Evolutionary conservation across 1,140 invertebrate genomes (phyloP).

Genomic region (Helicoverpa armigera): DNA sequence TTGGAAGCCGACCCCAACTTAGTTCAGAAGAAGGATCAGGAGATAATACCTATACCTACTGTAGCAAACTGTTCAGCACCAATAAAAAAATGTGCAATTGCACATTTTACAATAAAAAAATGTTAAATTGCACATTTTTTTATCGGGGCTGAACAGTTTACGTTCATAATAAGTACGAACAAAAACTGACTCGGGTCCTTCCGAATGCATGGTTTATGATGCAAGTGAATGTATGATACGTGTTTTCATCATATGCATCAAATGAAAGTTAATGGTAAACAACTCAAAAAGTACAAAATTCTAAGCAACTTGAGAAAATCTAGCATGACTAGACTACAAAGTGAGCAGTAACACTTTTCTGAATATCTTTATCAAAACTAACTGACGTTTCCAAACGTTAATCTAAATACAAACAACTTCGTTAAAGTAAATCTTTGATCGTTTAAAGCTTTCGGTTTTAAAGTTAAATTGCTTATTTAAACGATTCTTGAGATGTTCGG

Average conservation of each 20-base stretch:
- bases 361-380: slow-evolving; percentile 23
- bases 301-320: neutral
- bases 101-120: too few relatives aligned
- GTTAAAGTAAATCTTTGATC: neutral
- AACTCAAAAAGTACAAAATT: too few relatives aligned
- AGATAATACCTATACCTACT: too few relatives aligned
- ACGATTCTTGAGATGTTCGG: neutral
- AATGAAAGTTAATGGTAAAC: neutral
- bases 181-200: too few relatives aligned
- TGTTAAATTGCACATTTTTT: neutral
- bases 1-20: too few relatives aligned
- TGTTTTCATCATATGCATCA: neutral
- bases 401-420: slow-evolving; percentile 31
- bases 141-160: neutral
- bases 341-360: slow-evolving; percentile 18
- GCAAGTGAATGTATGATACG: too few relatives aligned
- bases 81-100: too few relatives aligned
- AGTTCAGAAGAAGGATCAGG: too few relatives aligned
- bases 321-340: too few relatives aligned
- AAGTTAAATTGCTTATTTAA: slow-evolving; percentile 33
- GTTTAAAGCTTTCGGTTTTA: slow-evolving; percentile 24
- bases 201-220: too few relatives aligned
- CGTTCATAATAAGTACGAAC: neutral
- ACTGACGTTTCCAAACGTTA: slow-evolving; percentile 16
- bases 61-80: too few relatives aligned